phyloP scores from a whole-genome alignment of 2,113 vertebrate genomes.

The Macheiramphus alcinus region DNA sequence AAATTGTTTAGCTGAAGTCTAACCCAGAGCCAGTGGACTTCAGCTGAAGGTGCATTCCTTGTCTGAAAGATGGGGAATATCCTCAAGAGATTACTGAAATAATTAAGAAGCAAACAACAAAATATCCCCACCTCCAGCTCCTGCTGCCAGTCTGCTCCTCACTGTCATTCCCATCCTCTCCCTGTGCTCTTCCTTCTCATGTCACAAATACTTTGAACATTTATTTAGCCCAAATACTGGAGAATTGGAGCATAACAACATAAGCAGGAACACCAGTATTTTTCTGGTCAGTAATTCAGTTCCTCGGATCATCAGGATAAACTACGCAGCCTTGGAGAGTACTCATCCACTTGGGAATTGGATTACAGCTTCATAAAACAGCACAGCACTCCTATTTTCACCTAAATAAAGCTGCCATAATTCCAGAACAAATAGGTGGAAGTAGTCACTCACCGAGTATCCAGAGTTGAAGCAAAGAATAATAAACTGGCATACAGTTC shows the following conservation, averaged over 20 bases:
- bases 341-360: constrained; percentile 39
- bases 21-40: not conserved
- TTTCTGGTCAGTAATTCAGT: constrained; percentile 48
- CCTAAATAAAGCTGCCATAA: constrained; percentile 57
- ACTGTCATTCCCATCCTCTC: not conserved
- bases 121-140: not conserved
- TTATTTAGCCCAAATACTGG: not conserved
- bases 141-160: not conserved
- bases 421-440: constrained; percentile 58
- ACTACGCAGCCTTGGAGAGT: not conserved
- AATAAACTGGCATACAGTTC: constrained; percentile 1
- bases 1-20: not conserved
- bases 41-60: not conserved
- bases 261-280: not conserved
- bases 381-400: constrained; percentile 29
- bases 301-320: constrained; percentile 42
- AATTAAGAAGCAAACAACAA: not conserved
- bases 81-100: not conserved
- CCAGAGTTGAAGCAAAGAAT: not conserved
- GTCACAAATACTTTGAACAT: not conserved
- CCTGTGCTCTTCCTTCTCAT: not conserved
- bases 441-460: not conserved
- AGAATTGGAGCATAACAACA: not conserved
- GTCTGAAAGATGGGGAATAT: not conserved
- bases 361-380: constrained; percentile 60